Evolutionary conservation across 2,113 vertebrate genomes (phyloP).

Genomic region (Istiophorus platypterus): DNA sequence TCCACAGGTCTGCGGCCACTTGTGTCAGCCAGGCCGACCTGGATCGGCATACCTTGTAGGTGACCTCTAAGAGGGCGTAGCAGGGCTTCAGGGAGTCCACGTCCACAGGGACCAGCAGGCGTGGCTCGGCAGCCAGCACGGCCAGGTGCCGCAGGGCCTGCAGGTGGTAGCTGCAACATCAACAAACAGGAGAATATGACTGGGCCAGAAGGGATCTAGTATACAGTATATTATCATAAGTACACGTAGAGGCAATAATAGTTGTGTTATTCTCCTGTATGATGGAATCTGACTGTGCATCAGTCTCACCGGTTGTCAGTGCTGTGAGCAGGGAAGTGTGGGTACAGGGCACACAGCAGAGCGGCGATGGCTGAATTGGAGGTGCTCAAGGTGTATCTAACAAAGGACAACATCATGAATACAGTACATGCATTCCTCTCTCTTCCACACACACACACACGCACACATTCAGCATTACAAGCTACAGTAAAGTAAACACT

Average conservation of each 20-base stretch:
- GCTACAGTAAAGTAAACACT: background rate
- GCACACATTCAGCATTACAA: background rate
- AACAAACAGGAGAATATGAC: background rate
- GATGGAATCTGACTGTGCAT: background rate
- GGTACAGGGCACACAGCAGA: constrained; percentile 96
- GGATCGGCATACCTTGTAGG: constrained; percentile 89
- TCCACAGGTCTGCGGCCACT: background rate
- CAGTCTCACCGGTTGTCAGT: constrained; percentile 93
- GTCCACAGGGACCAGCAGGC: constrained; percentile 95
- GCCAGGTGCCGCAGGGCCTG: constrained; percentile 96
- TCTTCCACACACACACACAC: background rate
- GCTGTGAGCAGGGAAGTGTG: constrained; percentile 97
- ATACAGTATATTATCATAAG: background rate
- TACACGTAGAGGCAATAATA: background rate
- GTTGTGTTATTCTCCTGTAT: background rate
- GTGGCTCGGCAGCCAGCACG: constrained; percentile 93
- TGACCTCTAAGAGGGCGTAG: constrained; percentile 95
- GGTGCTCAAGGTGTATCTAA: constrained; percentile 95
- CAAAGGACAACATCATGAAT: constrained; percentile 17
- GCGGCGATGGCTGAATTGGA: constrained; percentile 97
- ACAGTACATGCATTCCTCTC: background rate
- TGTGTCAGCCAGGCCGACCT: background rate
- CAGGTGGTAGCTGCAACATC: constrained; percentile 91
- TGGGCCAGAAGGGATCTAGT: background rate
- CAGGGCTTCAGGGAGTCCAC: constrained; percentile 95